Conservation (phyloP, 2,113 vertebrate species). For the Podarcis muralis region DNA sequence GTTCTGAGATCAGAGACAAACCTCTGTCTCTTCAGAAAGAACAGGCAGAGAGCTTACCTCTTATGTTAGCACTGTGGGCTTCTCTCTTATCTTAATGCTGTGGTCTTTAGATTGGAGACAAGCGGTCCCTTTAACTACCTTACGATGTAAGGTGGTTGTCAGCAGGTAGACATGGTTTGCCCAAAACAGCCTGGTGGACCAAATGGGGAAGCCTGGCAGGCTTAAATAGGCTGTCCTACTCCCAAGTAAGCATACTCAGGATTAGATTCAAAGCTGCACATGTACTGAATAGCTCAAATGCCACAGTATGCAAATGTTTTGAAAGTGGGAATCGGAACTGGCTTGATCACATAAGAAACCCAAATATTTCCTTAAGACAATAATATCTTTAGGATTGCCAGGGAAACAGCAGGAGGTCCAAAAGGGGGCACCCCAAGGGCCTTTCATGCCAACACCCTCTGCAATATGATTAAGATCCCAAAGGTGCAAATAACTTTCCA, state of each 20-base stretch:
- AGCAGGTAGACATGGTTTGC: no score
- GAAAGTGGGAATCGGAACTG: neutral
- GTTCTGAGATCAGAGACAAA: no score
- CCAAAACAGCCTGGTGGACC: no score
- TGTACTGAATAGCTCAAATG: neutral
- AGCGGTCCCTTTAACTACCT: no score
- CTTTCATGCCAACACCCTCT: neutral
- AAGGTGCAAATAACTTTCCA: neutral
- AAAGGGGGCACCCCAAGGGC: neutral
- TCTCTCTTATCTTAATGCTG: no score
- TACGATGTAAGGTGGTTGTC: no score
- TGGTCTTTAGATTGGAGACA: no score
- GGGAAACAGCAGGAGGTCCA: neutral
- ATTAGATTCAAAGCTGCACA: neutral
- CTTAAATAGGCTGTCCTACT: no score
- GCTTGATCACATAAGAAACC: neutral
- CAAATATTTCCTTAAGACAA: neutral
- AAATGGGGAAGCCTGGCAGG: no score
- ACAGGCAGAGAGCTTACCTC: no score
- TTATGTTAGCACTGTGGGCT: no score
- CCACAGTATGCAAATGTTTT: neutral
- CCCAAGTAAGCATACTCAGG: neutral
- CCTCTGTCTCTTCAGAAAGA: no score
- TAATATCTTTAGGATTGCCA: neutral
- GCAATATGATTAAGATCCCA: neutral